phyloP scores from a whole-genome alignment of 2,888 invertebrate genomes.

The Tetanocera ferruginea region DNA sequence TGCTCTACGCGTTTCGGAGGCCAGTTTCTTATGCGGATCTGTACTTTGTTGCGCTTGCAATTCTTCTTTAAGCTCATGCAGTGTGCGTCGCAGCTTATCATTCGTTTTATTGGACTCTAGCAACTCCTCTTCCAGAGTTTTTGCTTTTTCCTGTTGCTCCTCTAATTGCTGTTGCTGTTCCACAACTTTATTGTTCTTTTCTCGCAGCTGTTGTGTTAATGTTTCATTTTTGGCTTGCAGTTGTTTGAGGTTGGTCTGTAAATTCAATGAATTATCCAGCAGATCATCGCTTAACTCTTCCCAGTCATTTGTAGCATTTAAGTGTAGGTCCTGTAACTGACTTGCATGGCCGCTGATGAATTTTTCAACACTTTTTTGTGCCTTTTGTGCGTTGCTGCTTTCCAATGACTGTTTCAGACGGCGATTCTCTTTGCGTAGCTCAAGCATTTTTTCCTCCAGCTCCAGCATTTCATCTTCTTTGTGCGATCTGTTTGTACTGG shows the following conservation, averaged over 20 bases:
- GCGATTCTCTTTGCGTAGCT: conserved; percentile 65
- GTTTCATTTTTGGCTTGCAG: conserved; percentile 21
- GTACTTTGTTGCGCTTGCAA: background rate
- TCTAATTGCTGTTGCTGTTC: conserved; percentile 5
- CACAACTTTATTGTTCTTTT: conserved; percentile 26
- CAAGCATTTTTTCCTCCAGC: conserved; percentile 66
- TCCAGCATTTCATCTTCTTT: conserved; percentile 60
- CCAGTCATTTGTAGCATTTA: conserved; percentile 31
- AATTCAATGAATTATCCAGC: conserved; percentile 27
- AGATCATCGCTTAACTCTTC: conserved; percentile 25
- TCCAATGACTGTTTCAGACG: conserved; percentile 52
- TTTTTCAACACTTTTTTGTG: conserved; percentile 29
- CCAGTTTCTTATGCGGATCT: background rate
- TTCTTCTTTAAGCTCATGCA: conserved; percentile 22
- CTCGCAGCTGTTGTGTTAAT: background rate
- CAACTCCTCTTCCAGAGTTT: conserved; percentile 16
- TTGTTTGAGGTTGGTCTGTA: background rate
- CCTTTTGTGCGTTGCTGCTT: background rate
- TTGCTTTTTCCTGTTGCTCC: conserved; percentile 32
- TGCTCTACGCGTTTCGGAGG: conserved; percentile 10
- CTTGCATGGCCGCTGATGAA: conserved; percentile 16
- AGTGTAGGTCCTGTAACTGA: conserved; percentile 38
- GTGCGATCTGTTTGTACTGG: conserved; percentile 40
- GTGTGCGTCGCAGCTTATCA: conserved; percentile 9
- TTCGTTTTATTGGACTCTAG: conserved; percentile 25